A percentile compares a stretch with the other conserved stretches of the same genome.
phyloP scores from a whole-genome alignment of 2,797 vertebrate genomes.

The Tokudaia tokunoshimensis region DNA sequence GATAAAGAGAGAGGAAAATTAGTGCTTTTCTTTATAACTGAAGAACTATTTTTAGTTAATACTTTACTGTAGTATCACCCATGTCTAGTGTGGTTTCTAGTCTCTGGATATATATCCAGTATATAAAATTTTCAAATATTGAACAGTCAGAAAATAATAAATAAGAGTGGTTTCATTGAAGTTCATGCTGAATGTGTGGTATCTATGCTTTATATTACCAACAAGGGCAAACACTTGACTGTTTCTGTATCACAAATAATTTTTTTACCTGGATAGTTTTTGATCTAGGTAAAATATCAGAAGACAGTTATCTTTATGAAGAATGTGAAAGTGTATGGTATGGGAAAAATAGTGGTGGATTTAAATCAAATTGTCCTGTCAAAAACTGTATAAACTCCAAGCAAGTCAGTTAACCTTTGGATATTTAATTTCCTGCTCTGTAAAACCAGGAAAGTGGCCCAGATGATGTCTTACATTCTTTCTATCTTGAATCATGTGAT shows the following conservation, averaged over 20 bases:
- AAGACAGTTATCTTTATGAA: conserved; percentile 69
- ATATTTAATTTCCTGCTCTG: conserved; percentile 67
- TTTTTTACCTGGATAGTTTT: conserved; percentile 50
- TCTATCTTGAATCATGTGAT: conserved; percentile 58
- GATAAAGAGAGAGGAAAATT: neutral
- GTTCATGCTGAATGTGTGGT: conserved; percentile 56
- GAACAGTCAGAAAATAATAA: conserved; percentile 46
- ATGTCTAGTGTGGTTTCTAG: neutral
- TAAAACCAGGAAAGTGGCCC: conserved; percentile 68
- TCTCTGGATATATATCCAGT: neutral
- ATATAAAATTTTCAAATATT: conserved; percentile 47
- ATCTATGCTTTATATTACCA: conserved; percentile 37
- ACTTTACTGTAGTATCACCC: neutral
- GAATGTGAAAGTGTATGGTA: conserved; percentile 57
- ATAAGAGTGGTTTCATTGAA: conserved; percentile 28
- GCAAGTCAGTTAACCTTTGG: conserved; percentile 66
- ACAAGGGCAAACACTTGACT: conserved; percentile 57
- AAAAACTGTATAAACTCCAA: conserved; percentile 46
- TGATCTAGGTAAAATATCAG: conserved; percentile 47
- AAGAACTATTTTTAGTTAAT: neutral
- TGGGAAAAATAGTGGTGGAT: conserved; percentile 56
- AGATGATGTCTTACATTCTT: conserved; percentile 46
- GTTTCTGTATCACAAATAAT: conserved; percentile 60
- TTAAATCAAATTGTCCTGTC: conserved; percentile 60
- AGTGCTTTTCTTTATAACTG: neutral